phyloP scores from a whole-genome alignment of 2,888 invertebrate genomes.

The Sminthurides aquaticus region DNA sequence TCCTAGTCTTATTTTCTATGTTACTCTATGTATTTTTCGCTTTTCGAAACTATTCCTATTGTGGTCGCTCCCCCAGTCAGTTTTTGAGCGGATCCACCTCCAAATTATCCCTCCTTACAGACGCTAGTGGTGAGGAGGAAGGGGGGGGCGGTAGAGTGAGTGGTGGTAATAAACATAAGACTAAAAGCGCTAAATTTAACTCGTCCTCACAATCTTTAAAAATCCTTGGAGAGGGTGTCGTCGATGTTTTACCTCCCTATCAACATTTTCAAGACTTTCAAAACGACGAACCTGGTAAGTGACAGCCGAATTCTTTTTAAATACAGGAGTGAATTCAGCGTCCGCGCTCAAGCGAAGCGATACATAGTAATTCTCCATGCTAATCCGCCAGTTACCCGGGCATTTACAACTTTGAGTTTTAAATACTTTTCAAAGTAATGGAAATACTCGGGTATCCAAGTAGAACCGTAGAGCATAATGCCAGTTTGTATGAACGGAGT shows the following conservation, averaged over 20 bases:
- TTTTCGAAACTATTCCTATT: conserved; percentile 16
- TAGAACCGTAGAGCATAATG: no score
- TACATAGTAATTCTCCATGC: no score
- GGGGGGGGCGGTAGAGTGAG: background rate
- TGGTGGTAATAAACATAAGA: background rate
- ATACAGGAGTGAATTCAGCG: no score
- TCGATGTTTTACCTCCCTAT: background rate
- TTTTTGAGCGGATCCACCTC: background rate
- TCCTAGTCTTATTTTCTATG: conserved; percentile 20
- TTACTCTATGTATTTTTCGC: conserved; percentile 17
- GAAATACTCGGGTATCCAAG: no score
- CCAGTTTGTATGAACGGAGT: no score
- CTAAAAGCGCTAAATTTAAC: background rate
- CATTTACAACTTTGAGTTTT: no score
- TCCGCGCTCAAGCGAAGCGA: no score
- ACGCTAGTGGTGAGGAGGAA: background rate
- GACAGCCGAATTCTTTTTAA: background rate
- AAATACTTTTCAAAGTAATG: no score
- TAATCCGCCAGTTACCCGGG: no score
- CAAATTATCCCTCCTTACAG: background rate
- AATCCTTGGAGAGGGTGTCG: background rate
- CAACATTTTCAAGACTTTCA: conserved; percentile 1
- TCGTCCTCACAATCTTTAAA: background rate
- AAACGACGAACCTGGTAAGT: background rate
- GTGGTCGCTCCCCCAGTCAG: background rate